Evolutionary conservation across 2,888 invertebrate genomes (phyloP).

Genomic region (Eupithecia subfuscata): DNA sequence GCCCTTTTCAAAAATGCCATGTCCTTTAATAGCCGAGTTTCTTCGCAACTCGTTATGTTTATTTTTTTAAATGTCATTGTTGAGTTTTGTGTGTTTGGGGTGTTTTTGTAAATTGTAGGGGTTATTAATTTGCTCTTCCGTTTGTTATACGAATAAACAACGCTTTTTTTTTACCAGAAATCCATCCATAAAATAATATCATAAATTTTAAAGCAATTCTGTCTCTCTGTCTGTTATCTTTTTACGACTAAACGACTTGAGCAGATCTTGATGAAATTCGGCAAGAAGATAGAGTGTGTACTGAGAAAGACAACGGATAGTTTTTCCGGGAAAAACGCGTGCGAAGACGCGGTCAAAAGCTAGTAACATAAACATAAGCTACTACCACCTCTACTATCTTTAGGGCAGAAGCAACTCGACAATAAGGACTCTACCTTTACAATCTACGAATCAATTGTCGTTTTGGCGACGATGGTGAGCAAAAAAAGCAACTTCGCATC

Average conservation of each 20-base stretch:
- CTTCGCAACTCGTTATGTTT: conserved; percentile 20
- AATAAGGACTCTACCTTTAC: not conserved
- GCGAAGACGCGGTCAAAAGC: not conserved
- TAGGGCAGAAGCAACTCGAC: not conserved
- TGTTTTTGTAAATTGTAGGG: conserved; percentile 1
- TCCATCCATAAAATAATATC: too few species aligned
- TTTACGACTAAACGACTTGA: not conserved
- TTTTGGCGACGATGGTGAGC: too few species aligned
- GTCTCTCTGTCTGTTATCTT: not conserved
- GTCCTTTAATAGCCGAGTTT: conserved; percentile 12
- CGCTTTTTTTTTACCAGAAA: not conserved
- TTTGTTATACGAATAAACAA: not conserved
- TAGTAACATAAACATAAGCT: not conserved
- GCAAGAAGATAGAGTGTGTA: not conserved
- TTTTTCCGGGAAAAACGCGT: not conserved
- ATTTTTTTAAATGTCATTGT: conserved; percentile 28
- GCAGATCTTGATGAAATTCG: not conserved
- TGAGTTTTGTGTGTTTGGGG: conserved; percentile 1
- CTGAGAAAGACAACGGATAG: not conserved
- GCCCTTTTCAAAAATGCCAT: conserved; percentile 2
- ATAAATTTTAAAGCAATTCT: too few species aligned
- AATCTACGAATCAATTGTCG: too few species aligned
- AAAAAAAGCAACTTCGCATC: too few species aligned
- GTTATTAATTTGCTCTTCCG: conserved; percentile 1
- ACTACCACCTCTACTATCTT: not conserved